A percentile compares a stretch with the other conserved stretches of the same genome.
Conservation (phyloP, 2,113 vertebrate species). For the Pristiophorus japonicus region DNA sequence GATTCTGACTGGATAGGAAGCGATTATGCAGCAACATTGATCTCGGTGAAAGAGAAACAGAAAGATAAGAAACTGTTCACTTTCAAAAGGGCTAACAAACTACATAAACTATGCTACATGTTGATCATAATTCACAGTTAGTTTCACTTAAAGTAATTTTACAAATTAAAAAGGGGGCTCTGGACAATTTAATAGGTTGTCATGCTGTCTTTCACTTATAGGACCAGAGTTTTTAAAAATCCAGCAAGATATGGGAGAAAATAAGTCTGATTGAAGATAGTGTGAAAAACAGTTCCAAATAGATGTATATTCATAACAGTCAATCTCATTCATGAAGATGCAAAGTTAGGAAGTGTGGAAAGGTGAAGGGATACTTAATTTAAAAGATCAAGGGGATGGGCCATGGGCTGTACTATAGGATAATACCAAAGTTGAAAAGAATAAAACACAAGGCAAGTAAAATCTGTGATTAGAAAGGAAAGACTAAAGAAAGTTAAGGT, state of each 20-base stretch:
- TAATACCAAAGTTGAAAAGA: not conserved
- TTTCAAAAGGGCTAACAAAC: not conserved
- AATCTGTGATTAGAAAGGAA: not conserved
- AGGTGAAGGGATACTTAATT: not conserved
- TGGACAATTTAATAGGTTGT: not conserved
- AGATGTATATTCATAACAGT: not conserved
- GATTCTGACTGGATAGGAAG: not conserved
- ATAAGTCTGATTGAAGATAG: no score
- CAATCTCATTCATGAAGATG: not conserved
- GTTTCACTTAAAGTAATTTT: not conserved
- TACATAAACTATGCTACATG: not conserved
- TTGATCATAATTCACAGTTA: not conserved
- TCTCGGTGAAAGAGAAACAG: not conserved
- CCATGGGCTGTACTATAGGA: not conserved
- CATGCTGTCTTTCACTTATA: not conserved
- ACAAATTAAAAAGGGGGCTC: not conserved
- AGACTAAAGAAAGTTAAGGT: not conserved
- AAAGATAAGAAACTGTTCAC: not conserved
- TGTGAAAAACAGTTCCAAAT: not conserved
- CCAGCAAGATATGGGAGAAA: no score
- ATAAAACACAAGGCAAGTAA: not conserved
- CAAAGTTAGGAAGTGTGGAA: not conserved
- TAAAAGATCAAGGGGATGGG: not conserved
- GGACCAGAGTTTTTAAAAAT: no score
- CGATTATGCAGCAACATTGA: not conserved